phyloP scores from a whole-genome alignment of 2,888 invertebrate genomes.

The Caenorhabditis sinica region DNA sequence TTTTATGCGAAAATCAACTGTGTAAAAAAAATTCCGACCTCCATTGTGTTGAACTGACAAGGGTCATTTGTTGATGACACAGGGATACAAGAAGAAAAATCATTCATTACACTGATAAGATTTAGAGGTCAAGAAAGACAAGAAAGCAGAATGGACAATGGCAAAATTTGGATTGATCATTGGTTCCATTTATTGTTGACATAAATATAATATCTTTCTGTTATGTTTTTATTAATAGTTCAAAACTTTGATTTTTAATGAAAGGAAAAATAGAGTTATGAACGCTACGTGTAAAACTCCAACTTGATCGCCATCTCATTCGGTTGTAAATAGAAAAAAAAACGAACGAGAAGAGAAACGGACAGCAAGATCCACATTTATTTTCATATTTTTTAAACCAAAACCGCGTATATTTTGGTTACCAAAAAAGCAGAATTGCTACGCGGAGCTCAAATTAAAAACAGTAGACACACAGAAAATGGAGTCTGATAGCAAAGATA shows the following conservation, averaged over 20 bases:
- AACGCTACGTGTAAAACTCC: too few species aligned
- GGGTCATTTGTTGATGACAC: neutral
- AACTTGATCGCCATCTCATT: too few species aligned
- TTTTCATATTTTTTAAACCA: too few species aligned
- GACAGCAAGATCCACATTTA: too few species aligned
- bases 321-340: too few species aligned
- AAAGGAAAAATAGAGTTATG: too few species aligned
- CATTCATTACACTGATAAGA: slow-evolving; percentile 37
- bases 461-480: slow-evolving; percentile 21
- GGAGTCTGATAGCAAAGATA: slow-evolving; percentile 27
- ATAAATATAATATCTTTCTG: too few species aligned
- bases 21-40: slow-evolving; percentile 15
- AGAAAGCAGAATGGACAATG: slow-evolving; percentile 40
- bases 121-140: slow-evolving; percentile 41
- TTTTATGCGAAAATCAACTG: slow-evolving; percentile 10
- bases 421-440: neutral
- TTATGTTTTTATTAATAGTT: too few species aligned
- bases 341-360: too few species aligned
- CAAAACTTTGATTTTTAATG: too few species aligned
- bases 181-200: neutral
- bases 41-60: slow-evolving; percentile 3
- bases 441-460: slow-evolving; percentile 19
- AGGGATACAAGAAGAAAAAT: neutral
- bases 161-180: slow-evolving; percentile 11
- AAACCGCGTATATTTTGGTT: too few species aligned